These are phyloP conservation scores for Alauda arvensis DNA, from an alignment of 2,797 vertebrate genomes.

Conservation along the genomic window DNA sequence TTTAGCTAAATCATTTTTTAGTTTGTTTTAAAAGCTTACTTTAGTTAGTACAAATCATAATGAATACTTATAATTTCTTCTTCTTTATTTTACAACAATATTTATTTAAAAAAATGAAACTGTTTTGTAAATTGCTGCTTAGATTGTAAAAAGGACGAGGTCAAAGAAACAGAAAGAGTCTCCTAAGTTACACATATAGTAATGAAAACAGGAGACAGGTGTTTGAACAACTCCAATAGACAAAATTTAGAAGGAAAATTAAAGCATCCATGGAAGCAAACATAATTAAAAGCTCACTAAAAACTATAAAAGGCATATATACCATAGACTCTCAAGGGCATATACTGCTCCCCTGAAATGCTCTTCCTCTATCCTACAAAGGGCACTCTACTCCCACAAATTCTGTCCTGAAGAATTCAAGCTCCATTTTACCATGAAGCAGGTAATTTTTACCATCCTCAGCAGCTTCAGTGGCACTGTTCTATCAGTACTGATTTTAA, in stretches of 20 bases:
- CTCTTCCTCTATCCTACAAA: neutral
- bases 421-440: neutral
- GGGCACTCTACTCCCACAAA: neutral
- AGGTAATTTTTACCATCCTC: neutral
- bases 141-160: neutral
- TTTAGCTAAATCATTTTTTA: neutral
- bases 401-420: neutral
- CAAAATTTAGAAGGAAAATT: neutral
- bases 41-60: neutral
- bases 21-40: neutral
- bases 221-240: neutral
- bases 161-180: neutral
- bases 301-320: neutral
- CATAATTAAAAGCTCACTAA: neutral
- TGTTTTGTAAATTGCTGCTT: neutral
- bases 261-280: neutral
- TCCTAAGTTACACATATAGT: neutral
- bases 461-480: neutral
- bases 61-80: neutral
- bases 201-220: slow-evolving; percentile 2
- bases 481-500: neutral
- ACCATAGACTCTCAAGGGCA: neutral
- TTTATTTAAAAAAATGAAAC: neutral
- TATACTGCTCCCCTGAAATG: neutral
- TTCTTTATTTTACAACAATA: neutral